These are phyloP conservation scores for Pherbina coryleti DNA, from an alignment of 2,888 invertebrate species.

Conservation along the genomic window DNA sequence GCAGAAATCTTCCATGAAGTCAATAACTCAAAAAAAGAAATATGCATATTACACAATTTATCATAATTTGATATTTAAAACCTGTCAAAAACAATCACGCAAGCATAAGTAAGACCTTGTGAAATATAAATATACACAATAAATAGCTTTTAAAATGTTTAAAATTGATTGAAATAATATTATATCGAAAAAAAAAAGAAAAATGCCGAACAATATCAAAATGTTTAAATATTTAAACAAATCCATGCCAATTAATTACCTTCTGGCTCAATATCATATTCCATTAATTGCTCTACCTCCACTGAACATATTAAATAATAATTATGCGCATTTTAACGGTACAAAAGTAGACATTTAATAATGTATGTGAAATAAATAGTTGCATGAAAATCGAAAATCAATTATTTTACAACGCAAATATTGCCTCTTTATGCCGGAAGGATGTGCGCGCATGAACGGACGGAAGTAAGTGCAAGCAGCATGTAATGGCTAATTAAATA, in stretches of 20 bases:
- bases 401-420: conserved; percentile 28
- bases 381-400: conserved; percentile 19
- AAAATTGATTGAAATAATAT: background rate
- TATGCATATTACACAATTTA: too few relatives aligned
- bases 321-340: background rate
- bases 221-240: conserved; percentile 5
- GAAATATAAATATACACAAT: background rate
- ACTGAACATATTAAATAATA: conserved; percentile 33
- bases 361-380: background rate
- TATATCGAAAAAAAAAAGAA: background rate
- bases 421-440: conserved; percentile 6
- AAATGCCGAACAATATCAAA: background rate
- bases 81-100: background rate
- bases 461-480: too few relatives aligned
- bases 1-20: too few relatives aligned
- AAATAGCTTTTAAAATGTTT: background rate
- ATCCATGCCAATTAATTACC: conserved; percentile 11
- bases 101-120: background rate
- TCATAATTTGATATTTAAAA: too few relatives aligned
- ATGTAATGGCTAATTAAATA: conserved; percentile 12
- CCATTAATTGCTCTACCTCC: conserved; percentile 25
- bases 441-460: too few relatives aligned
- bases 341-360: background rate
- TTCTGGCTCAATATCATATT: conserved; percentile 10
- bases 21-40: too few relatives aligned